Evolutionary conservation across 2,113 vertebrate genomes (phyloP), one percentile per base, ranked within the genome.

Genomic region (Myotis lucifugus): DNA sequence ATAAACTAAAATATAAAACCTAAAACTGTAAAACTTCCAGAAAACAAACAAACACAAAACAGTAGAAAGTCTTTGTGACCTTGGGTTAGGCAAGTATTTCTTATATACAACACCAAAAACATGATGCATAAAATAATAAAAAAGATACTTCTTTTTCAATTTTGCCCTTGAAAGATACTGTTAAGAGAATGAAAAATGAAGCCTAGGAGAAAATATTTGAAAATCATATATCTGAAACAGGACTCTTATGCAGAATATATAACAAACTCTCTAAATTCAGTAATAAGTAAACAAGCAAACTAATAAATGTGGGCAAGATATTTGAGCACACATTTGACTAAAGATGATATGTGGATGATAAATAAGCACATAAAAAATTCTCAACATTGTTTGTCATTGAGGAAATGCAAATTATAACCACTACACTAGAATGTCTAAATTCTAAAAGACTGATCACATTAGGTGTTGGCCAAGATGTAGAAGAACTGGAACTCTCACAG

Each of bases 131-230:
- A 96, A 83, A 70, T 61, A 42, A 64, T n/a, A 72, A 76, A 88
- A 23, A 18, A 8, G 15, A 73, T 72, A 90, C 66, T 23, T 54
- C 14, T 56, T 29, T 67, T 27, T 92, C 73, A 84, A 19, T 66
- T 87, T 64, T 64, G 21, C 72, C 27, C 67, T 85, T 56, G 27
- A 61, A 74, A 85, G 66, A 13, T 29, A 66, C 18, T 84, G 14
- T 56, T 77, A 84, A 84, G 84, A 72, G 34, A 76, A 40, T 70
- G 18, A 72, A 70, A 82, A 93, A 64, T 86, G 40, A 85, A 96
- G n/a, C 48, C 50, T 86, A 23, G 18, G 56, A 72, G 9, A 42
- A 66, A 79, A 59, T 79, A 42, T 56, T 69, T 85, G 42, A 15
- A 69, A n/a, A 46, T 54, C 59, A 61, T 37, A 8, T 27, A 27